Evolutionary conservation across 2,797 vertebrate species (phyloP), one percentile per base, ranked within the genome.

Genomic region (Scomberomorus guttatus): DNA sequence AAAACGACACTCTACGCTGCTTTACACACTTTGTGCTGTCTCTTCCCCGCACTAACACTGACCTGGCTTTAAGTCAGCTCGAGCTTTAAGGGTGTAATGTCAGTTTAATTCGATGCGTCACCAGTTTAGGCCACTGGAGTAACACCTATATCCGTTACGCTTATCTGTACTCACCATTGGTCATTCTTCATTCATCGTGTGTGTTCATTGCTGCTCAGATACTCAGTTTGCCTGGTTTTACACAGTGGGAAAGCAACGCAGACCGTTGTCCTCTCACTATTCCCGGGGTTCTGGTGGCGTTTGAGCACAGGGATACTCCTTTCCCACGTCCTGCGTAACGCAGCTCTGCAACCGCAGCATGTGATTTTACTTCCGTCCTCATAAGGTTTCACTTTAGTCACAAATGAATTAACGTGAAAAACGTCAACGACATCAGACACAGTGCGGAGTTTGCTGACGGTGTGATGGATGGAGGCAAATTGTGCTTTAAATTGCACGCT

Each of bases 161-260:
- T 55, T 55, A 50, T 9, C 13, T 27, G 13, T 73, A 93, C 95
- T 95, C 66, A 95, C 95, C 95, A 96, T 96, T 94, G 90, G 93
- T 95, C 94, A 95, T 95, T 95, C 92, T 92, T 94, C 79, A 89
- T 80, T 92, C 92, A 94, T 93, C 42, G 12, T 25, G 64, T 39
- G 17, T 68, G 52, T 55, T 83, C 85, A 92, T 91, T 37, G 80
- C 75, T 74, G 80, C 76, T 57, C 29, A 54, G 66, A 44, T 58
- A 9, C 57, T 62, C 25, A 9, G 1, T 32, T 34, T 46, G 34
- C 54, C 4, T 4, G 13, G 1, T 9, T 44, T 58, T 2, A 20
- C 42, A 32, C 25, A 1, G 20, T 34, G 6, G 3, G 32, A 29
- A 64, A 14, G 2, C 25, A 18, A 25, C 39, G 6, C 14, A 4